phyloP scores from a whole-genome alignment of 2,888 invertebrate species.

The Itoplectis maculator region DNA sequence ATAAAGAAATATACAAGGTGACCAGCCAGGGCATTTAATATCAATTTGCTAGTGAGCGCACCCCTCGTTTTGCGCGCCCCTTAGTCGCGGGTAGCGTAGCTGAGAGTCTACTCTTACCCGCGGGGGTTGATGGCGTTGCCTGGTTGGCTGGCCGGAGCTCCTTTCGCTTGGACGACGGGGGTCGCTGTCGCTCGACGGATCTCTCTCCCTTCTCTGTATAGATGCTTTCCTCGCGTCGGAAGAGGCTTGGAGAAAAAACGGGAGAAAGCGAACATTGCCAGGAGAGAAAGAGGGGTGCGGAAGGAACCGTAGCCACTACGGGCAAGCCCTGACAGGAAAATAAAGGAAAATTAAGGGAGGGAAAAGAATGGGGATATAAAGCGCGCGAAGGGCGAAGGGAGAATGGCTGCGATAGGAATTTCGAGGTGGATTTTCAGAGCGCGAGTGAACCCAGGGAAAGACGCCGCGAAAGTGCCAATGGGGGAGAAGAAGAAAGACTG shows the following conservation, averaged over 20 bases:
- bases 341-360: constrained; percentile 68
- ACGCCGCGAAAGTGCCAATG: constrained; percentile 14
- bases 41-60: constrained; percentile 79
- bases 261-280: constrained; percentile 57
- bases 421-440: constrained; percentile 69
- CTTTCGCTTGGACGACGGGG: constrained; percentile 48
- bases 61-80: constrained; percentile 70
- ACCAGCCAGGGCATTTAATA: constrained; percentile 82
- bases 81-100: constrained; percentile 55
- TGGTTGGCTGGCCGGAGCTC: constrained; percentile 37
- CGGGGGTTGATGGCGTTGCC: constrained; percentile 48
- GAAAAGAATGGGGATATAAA: constrained; percentile 45
- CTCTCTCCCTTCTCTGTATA: constrained; percentile 2
- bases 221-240: constrained; percentile 20
- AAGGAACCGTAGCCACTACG: constrained; percentile 50
- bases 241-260: constrained; percentile 41
- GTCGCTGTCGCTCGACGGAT: constrained; percentile 43
- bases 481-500: constrained; percentile 39
- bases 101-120: constrained; percentile 60
- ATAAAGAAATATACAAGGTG: constrained; percentile 83
- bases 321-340: constrained; percentile 68
- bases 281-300: constrained; percentile 56
- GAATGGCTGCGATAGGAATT: constrained; percentile 73
- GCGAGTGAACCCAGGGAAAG: constrained; percentile 10
- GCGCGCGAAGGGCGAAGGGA: constrained; percentile 59